These are phyloP conservation scores for Coelinius sp. DNA, from an alignment of 2,888 invertebrate genomes.

Conservation along the genomic window DNA sequence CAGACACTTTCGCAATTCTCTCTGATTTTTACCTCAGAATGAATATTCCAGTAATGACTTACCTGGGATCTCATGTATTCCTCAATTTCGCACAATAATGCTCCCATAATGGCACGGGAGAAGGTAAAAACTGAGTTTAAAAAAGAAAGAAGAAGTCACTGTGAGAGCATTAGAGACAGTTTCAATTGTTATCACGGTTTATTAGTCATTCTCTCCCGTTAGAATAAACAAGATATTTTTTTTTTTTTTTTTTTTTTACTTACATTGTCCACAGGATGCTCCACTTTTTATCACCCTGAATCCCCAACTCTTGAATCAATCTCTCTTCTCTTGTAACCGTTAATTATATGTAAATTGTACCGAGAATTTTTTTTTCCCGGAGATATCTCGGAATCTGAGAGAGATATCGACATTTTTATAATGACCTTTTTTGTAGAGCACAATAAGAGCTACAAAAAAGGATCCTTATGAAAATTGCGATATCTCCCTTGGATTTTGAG, in stretches of 20 bases:
- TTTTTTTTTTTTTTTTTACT: not conserved
- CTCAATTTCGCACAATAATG: not conserved
- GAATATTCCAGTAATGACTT: not conserved
- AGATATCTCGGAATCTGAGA: no score
- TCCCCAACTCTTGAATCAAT: not conserved
- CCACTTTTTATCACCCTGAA: not conserved
- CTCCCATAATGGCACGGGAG: not conserved
- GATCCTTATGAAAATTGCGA: no score
- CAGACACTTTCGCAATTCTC: not conserved
- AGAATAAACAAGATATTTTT: constrained; percentile 2
- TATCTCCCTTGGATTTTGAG: no score
- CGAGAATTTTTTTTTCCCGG: not conserved
- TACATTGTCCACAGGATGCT: not conserved
- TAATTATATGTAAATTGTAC: not conserved
- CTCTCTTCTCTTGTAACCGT: not conserved
- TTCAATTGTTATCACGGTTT: constrained; percentile 22
- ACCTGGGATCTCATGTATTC: not conserved
- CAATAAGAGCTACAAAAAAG: no score
- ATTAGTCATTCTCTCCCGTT: not conserved
- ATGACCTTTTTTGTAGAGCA: no score
- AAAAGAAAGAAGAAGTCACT: not conserved
- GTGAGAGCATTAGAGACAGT: constrained; percentile 8
- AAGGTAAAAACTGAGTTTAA: not conserved
- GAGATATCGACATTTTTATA: no score
- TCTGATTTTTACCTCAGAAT: not conserved